Conservation (phyloP, 2,888 invertebrate species). For the Parnassius glacialis region DNA sequence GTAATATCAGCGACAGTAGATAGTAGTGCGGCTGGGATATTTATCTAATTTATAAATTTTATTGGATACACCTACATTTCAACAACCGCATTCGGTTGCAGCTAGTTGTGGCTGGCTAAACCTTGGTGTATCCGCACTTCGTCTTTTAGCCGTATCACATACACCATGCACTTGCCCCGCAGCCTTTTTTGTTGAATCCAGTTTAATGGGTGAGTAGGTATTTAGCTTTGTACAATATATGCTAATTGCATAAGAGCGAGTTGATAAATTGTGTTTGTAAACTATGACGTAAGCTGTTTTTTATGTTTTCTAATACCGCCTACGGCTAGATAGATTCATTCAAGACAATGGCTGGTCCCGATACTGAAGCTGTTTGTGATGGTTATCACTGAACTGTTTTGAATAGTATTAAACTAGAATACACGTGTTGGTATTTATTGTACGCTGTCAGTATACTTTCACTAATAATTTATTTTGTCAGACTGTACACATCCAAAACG, state of each 20-base stretch:
- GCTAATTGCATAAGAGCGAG: conserved; percentile 15
- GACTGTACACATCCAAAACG: not conserved
- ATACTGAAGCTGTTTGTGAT: conserved; percentile 9
- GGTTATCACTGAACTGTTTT: conserved; percentile 19
- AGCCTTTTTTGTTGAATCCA: not conserved
- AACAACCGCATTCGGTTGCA: too few relatives aligned
- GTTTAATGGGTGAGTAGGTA: conserved; percentile 7
- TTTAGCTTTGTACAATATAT: conserved; percentile 15
- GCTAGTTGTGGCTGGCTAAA: too few relatives aligned
- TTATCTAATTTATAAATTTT: too few relatives aligned
- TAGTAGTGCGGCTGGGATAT: too few relatives aligned
- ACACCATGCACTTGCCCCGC: not conserved
- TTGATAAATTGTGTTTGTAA: conserved; percentile 19
- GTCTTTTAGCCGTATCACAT: too few relatives aligned
- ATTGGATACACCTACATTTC: too few relatives aligned
- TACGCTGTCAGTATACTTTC: conserved; percentile 13
- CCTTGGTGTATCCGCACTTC: too few relatives aligned
- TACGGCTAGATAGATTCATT: conserved; percentile 16
- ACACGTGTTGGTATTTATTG: conserved; percentile 14
- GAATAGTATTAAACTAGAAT: conserved; percentile 14
- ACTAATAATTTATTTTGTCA: conserved; percentile 9
- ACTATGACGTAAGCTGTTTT: conserved; percentile 16
- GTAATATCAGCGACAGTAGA: too few relatives aligned
- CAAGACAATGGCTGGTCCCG: conserved; percentile 18
- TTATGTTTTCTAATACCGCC: conserved; percentile 9